Percentiles rank a stretch among this genome's conserved stretches.
These are phyloP conservation scores for Masticophis lateralis DNA, from an alignment of 2,797 vertebrate genomes.

Conservation along the genomic window DNA sequence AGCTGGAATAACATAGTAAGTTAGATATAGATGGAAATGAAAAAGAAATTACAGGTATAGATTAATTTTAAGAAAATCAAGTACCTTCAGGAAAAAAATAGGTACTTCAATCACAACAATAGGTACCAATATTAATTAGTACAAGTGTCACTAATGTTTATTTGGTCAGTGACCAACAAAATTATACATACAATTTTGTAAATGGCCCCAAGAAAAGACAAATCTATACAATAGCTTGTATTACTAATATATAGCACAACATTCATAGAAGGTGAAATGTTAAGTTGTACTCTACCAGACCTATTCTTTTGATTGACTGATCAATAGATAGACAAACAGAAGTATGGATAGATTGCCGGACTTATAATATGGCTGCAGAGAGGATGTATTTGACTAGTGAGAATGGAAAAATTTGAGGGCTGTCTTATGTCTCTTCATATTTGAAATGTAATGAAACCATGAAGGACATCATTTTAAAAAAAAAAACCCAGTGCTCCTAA, in stretches of 20 bases:
- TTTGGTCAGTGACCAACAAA: background rate
- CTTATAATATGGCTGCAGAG: background rate
- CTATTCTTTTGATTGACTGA: background rate
- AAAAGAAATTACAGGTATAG: background rate
- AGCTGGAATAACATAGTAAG: background rate
- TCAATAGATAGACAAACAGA: background rate
- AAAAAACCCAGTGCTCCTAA: background rate
- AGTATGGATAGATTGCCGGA: background rate
- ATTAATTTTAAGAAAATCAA: background rate
- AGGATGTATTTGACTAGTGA: background rate
- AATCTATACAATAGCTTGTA: background rate
- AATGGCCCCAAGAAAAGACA: background rate
- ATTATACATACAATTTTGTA: background rate
- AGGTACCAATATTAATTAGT: background rate
- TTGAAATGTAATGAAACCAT: background rate
- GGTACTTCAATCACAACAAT: background rate
- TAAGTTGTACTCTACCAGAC: background rate
- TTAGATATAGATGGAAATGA: background rate
- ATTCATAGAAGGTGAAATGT: background rate
- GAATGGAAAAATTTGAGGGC: background rate
- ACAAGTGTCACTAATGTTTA: background rate
- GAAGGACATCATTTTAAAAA: background rate
- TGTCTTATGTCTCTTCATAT: background rate
- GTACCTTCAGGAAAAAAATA: background rate
- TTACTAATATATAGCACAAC: background rate